Percentiles rank a stretch among this genome's conserved stretches.
Evolutionary conservation across 2,797 vertebrate species (phyloP).

Genomic region (Perodicticus potto): DNA sequence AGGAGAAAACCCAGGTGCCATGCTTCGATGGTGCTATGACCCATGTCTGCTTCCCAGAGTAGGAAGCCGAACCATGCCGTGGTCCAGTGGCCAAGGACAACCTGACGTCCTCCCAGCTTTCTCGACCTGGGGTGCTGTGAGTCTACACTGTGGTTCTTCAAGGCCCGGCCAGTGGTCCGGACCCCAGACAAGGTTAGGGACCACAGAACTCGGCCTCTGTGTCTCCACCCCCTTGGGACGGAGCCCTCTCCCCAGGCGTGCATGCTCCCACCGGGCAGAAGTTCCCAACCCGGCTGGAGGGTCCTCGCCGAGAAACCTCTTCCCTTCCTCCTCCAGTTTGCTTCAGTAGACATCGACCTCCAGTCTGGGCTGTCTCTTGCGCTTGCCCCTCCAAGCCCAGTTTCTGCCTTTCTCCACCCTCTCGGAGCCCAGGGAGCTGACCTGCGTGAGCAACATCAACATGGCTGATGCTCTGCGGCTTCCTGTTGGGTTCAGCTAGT

Average conservation of each 20-base stretch:
- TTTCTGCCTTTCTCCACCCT: not conserved
- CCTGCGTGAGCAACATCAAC: accelerated
- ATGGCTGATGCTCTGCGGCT: not conserved
- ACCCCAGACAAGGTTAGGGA: not conserved
- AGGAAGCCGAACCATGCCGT: not conserved
- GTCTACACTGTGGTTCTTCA: not conserved
- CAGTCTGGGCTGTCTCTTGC: not conserved
- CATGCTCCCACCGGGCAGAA: conserved; percentile 73
- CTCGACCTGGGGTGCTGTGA: not conserved
- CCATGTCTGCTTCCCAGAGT: not conserved
- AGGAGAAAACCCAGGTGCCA: not conserved
- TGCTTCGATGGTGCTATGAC: not conserved
- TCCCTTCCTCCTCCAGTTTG: not conserved
- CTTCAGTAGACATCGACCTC: not conserved
- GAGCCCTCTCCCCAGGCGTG: conserved; percentile 31
- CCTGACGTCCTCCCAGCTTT: not conserved
- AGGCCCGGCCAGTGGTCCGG: not conserved
- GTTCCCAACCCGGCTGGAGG: not conserved
- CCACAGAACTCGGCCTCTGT: accelerated
- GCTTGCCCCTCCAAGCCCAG: accelerated
- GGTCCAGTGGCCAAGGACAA: not conserved
- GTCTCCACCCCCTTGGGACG: not conserved
- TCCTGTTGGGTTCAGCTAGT: not conserved
- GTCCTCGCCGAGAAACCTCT: not conserved
- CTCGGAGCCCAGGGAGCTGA: not conserved